phyloP scores from a whole-genome alignment of 64 coral and sea anemone genomes.

The Montipora efflorescens region DNA sequence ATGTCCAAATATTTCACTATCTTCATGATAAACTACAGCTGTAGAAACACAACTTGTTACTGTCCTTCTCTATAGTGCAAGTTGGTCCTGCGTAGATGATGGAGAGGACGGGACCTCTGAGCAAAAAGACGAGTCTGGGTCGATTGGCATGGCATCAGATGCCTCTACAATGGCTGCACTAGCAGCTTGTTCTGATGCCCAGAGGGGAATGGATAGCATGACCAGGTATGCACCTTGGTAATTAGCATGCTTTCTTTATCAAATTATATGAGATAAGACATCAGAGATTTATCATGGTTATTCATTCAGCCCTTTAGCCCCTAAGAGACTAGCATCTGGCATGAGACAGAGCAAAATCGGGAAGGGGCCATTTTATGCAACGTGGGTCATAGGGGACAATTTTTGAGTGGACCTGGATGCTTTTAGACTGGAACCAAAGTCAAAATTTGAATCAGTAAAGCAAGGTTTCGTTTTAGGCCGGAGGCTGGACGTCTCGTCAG shows the following conservation, averaged over 20 bases:
- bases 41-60: not conserved
- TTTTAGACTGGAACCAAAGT: too few species aligned
- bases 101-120: constrained; percentile 37
- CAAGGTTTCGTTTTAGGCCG: too few species aligned
- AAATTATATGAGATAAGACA: not conserved
- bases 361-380: too few species aligned
- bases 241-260: not conserved
- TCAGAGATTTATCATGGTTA: not conserved
- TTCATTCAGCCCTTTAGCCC: too few species aligned
- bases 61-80: constrained; percentile 1
- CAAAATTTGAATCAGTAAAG: too few species aligned
- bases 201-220: constrained; percentile 73
- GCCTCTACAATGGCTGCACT: constrained; percentile 79
- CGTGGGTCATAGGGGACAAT: too few species aligned
- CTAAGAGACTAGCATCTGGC: too few species aligned
- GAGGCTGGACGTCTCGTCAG: too few species aligned
- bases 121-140: constrained; percentile 27
- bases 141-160: constrained; percentile 58
- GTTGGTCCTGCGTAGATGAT: constrained; percentile 58
- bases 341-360: too few species aligned
- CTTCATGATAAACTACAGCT: too few species aligned
- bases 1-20: too few species aligned
- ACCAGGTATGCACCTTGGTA: constrained; percentile 44
- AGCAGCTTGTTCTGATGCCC: constrained; percentile 80
- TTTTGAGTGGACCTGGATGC: too few species aligned